Conservation (phyloP, 1,140 invertebrate species). For the Lucilia sericata region DNA sequence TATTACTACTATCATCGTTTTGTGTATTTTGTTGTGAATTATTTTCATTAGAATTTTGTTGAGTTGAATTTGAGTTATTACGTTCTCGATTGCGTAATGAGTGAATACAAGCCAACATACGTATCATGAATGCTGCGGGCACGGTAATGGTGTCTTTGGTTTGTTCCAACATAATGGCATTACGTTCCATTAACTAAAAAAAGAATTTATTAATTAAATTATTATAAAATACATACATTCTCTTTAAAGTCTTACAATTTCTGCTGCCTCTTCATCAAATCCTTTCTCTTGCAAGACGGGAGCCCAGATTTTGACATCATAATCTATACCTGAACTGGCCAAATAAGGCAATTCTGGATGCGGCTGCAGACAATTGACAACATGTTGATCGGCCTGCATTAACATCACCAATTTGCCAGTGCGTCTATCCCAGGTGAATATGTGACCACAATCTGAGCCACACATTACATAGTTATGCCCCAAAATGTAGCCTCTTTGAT, state of each 20-base stretch:
- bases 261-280: conserved; percentile 78
- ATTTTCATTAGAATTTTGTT: conserved; percentile 42
- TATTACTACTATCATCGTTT: not conserved
- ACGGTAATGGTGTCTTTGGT: conserved; percentile 91
- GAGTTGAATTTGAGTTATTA: conserved; percentile 48
- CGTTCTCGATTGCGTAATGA: conserved; percentile 49
- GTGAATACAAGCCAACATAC: conserved; percentile 85
- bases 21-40: not conserved
- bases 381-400: conserved; percentile 85
- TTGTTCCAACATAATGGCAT: conserved; percentile 89
- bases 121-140: conserved; percentile 89
- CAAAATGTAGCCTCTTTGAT: conserved; percentile 93
- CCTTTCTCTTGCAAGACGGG: conserved; percentile 73
- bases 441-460: conserved; percentile 88
- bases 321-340: conserved; percentile 90
- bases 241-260: conserved; percentile 73
- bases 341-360: conserved; percentile 85
- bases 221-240: not conserved
- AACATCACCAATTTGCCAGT: conserved; percentile 81
- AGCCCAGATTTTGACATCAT: conserved; percentile 90
- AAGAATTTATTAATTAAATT: not conserved
- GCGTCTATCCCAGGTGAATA: conserved; percentile 78
- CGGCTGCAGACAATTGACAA: conserved; percentile 89
- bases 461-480: conserved; percentile 86
- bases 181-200: conserved; percentile 81